phyloP scores from a whole-genome alignment of 1,140 invertebrate genomes.

The Maconellicoccus hirsutus region DNA sequence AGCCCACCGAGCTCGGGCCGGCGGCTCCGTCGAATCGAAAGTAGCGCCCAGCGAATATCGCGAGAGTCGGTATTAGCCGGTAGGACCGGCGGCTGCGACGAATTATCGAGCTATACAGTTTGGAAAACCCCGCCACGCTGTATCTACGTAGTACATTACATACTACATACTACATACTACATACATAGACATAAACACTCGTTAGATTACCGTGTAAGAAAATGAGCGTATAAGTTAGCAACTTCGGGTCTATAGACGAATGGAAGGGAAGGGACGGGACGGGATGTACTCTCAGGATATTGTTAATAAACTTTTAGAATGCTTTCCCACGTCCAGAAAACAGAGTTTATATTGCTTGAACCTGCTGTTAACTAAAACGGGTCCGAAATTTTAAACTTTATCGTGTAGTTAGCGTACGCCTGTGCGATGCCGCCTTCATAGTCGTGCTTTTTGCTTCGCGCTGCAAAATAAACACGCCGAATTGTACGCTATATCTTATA shows the following conservation, averaged over 20 bases:
- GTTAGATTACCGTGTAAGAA: no score
- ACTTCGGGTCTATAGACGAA: not conserved
- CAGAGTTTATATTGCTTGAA: constrained; percentile 17
- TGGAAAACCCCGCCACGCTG: no score
- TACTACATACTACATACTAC: no score
- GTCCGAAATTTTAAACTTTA: constrained; percentile 20
- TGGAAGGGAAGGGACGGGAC: constrained; percentile 12
- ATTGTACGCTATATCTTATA: constrained; percentile 13
- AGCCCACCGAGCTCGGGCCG: no score
- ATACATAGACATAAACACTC: no score
- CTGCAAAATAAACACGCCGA: constrained; percentile 11
- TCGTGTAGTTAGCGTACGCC: not conserved
- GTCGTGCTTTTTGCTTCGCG: not conserved
- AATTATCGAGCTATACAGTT: no score
- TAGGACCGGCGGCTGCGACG: no score
- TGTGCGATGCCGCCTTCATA: not conserved
- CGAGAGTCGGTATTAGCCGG: no score
- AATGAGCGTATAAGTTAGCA: not conserved
- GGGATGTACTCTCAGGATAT: constrained; percentile 14
- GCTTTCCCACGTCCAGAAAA: constrained; percentile 17
- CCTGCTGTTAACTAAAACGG: constrained; percentile 14
- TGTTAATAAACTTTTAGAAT: constrained; percentile 23
- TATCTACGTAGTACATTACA: no score
- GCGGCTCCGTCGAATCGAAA: no score
- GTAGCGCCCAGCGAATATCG: no score